Conservation (phyloP, 1,140 invertebrate species). For the Brachionus angularis region DNA sequence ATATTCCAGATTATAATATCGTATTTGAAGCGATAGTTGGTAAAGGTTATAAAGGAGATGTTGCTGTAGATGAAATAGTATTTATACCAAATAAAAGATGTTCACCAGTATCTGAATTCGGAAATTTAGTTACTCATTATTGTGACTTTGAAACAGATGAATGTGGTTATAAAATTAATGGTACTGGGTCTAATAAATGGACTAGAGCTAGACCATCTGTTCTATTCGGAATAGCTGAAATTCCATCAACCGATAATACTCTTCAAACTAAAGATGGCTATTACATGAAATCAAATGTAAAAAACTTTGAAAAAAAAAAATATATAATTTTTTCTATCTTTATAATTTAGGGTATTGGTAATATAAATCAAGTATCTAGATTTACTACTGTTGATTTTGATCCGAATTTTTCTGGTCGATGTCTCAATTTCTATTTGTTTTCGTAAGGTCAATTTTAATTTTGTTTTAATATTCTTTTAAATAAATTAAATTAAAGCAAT, state of each 20-base stretch:
- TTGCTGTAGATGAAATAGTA: slow-evolving; percentile 9
- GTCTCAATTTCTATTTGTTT: slow-evolving; percentile 26
- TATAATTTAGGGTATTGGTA: not conserved
- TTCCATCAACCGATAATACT: slow-evolving; percentile 49
- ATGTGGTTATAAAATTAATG: slow-evolving; percentile 17
- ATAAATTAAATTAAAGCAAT: not conserved
- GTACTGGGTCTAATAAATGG: not conserved
- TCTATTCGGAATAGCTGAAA: not conserved
- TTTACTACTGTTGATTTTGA: slow-evolving; percentile 13
- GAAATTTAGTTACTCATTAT: slow-evolving; percentile 3
- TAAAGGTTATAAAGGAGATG: slow-evolving; percentile 12
- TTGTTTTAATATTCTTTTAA: not conserved
- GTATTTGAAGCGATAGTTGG: slow-evolving; percentile 16
- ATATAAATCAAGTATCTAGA: slow-evolving; percentile 21
- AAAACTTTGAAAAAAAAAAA: not conserved
- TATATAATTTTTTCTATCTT: not conserved
- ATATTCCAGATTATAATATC: slow-evolving; percentile 8
- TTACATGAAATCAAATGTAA: slow-evolving; percentile 56
- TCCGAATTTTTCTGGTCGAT: not conserved
- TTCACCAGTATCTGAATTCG: slow-evolving; percentile 13
- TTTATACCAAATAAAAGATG: slow-evolving; percentile 12
- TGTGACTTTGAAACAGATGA: slow-evolving; percentile 27
- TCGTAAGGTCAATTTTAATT: slow-evolving; percentile 3
- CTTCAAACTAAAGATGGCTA: slow-evolving; percentile 61
- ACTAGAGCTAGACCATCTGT: not conserved